These are phyloP conservation scores for Octodon degus DNA, from an alignment of 2,113 vertebrate species.

Conservation along the genomic window DNA sequence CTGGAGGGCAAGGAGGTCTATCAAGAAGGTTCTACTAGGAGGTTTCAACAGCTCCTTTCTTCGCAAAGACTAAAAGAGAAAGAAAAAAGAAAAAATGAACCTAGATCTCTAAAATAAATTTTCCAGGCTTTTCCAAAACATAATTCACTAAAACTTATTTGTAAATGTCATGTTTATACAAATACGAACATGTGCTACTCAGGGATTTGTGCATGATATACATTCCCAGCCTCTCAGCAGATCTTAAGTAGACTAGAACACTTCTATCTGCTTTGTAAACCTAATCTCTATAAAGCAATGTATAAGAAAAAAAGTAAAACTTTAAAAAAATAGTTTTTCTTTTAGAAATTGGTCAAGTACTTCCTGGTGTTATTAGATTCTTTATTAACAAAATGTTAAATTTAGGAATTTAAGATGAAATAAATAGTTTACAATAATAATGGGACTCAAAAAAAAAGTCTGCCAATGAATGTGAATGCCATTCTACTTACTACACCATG, in stretches of 20 bases:
- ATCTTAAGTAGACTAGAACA: conserved; percentile 17
- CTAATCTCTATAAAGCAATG: conserved; percentile 35
- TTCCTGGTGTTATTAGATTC: not conserved
- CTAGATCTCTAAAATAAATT: not conserved
- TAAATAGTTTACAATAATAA: not conserved
- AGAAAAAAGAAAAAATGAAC: conserved; percentile 51
- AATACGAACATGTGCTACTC: not conserved
- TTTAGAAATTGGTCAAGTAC: conserved; percentile 2
- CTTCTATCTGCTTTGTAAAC: conserved; percentile 33
- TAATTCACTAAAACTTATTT: not conserved
- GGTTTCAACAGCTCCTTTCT: conserved; percentile 64
- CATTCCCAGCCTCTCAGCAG: not conserved
- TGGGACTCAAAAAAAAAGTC: not conserved
- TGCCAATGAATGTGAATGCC: not conserved
- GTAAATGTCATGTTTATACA: not conserved
- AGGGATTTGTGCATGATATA: not conserved
- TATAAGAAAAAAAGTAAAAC: conserved; percentile 28
- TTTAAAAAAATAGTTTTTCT: not conserved
- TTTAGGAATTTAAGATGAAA: conserved; percentile 8
- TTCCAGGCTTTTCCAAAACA: conserved; percentile 38
- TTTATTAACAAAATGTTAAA: not conserved
- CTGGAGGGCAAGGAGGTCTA: conserved; percentile 71
- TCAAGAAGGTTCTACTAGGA: conserved; percentile 75
- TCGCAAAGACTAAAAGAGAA: conserved; percentile 64
- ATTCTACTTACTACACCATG: not conserved